phyloP scores from a whole-genome alignment of 2,888 invertebrate species.

The Tinea pellionella region DNA sequence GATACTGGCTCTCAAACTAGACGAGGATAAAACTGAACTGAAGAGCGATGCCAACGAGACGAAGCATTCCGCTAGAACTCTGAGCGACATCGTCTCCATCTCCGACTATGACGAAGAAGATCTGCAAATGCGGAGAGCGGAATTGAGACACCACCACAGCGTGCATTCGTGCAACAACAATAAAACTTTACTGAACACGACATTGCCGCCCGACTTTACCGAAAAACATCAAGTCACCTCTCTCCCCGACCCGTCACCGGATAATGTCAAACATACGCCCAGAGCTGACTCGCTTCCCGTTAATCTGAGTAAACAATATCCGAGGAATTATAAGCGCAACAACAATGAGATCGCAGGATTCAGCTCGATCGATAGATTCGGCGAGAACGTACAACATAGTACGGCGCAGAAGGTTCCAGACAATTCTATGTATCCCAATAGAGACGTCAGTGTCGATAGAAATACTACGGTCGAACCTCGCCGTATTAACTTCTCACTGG shows the following conservation, averaged over 20 bases:
- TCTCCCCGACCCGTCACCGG: conserved; percentile 35
- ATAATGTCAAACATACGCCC: conserved; percentile 43
- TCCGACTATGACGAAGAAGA: conserved; percentile 79
- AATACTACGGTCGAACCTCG: conserved; percentile 53
- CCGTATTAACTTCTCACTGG: conserved; percentile 55
- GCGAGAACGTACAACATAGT: conserved; percentile 31
- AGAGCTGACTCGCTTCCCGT: conserved; percentile 52
- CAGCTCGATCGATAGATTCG: conserved; percentile 33
- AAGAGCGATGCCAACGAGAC: conserved; percentile 55
- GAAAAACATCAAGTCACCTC: conserved; percentile 48
- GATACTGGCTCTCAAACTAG: conserved; percentile 66
- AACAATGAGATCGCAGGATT: conserved; percentile 57
- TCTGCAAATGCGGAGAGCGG: conserved; percentile 63
- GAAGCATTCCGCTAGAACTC: conserved; percentile 75
- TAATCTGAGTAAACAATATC: conserved; percentile 46
- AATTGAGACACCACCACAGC: conserved; percentile 35
- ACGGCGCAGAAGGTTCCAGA: conserved; percentile 46
- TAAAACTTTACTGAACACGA: conserved; percentile 35
- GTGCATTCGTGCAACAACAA: conserved; percentile 27
- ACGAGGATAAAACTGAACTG: conserved; percentile 58
- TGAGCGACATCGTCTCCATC: conserved; percentile 79
- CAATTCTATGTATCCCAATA: conserved; percentile 62
- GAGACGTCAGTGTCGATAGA: conserved; percentile 46
- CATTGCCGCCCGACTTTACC: conserved; percentile 40
- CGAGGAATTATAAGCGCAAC: conserved; percentile 47